These are phyloP conservation scores for Tachuris rubrigastra DNA, from an alignment of 2,113 vertebrate species.

Conservation along the genomic window DNA sequence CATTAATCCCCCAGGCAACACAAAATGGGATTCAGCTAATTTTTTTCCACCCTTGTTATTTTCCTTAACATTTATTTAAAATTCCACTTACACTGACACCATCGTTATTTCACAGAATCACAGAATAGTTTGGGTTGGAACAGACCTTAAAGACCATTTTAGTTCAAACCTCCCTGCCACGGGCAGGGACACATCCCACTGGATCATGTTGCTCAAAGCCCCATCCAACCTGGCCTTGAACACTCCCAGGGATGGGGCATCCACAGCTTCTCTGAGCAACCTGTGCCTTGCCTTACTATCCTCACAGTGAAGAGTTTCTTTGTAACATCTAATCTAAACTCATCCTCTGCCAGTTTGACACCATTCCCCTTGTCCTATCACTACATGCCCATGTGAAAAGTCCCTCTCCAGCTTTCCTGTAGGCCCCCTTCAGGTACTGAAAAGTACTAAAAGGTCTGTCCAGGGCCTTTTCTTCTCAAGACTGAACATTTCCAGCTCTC, in stretches of 20 bases:
- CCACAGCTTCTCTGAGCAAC: background rate
- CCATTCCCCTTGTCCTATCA: background rate
- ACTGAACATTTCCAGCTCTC: background rate
- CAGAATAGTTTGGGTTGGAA: background rate
- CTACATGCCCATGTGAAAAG: background rate
- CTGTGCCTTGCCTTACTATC: background rate
- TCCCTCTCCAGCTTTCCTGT: background rate
- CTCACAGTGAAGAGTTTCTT: background rate
- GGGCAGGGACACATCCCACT: background rate
- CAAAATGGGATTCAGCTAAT: background rate
- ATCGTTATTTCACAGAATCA: background rate
- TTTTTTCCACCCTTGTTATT: background rate
- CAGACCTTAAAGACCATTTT: background rate
- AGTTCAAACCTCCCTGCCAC: background rate
- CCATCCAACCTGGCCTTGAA: background rate
- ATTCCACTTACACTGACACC: background rate
- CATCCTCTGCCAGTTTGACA: background rate
- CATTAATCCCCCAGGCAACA: constrained; percentile 51
- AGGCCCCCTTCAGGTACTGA: background rate
- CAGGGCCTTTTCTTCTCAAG: background rate
- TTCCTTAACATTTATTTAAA: background rate
- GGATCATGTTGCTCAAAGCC: background rate
- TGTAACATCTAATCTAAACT: background rate
- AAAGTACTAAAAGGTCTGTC: background rate
- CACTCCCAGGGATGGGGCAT: background rate